Percentiles rank a stretch among this genome's conserved stretches.
These are phyloP conservation scores for Leucophenga montana DNA, from an alignment of 2,888 invertebrate species.

Conservation along the genomic window DNA sequence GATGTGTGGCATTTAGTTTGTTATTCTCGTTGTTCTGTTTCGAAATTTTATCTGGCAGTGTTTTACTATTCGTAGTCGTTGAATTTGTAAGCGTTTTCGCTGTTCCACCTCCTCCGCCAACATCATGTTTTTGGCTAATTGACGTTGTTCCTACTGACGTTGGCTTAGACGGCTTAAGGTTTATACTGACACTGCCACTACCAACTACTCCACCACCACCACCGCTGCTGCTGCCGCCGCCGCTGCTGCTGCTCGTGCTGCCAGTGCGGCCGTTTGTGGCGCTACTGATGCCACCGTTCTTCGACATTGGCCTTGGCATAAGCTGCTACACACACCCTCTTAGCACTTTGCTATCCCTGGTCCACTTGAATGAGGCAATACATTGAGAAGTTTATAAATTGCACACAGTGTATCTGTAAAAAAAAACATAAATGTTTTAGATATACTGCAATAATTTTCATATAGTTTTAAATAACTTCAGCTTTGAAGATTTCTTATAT, in stretches of 20 bases:
- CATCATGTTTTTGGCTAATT: conserved; percentile 40
- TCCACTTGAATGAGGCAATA: conserved; percentile 10
- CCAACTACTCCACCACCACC: conserved; percentile 61
- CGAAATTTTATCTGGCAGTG: conserved; percentile 59
- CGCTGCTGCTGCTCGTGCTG: conserved; percentile 51
- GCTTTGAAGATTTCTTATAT: too few relatives aligned
- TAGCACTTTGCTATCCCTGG: conserved; percentile 8
- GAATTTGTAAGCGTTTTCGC: conserved; percentile 16
- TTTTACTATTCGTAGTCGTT: conserved; percentile 46
- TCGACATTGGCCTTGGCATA: conserved; percentile 53
- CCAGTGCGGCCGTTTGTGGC: conserved; percentile 64
- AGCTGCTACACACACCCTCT: background rate
- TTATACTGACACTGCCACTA: conserved; percentile 60
- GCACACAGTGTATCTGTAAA: conserved; percentile 2
- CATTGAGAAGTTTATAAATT: background rate
- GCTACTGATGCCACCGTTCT: conserved; percentile 66
- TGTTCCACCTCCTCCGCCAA: background rate
- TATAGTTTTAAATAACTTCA: too few relatives aligned
- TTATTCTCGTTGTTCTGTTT: conserved; percentile 35
- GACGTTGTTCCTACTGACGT: conserved; percentile 42
- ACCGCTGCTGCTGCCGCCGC: conserved; percentile 43
- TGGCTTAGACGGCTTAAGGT: conserved; percentile 46
- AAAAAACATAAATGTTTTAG: background rate
- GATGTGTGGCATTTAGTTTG: conserved; percentile 46
- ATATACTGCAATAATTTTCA: too few relatives aligned